Evolutionary conservation across 2,797 vertebrate species (phyloP).

Genomic region (Zalophus californianus): DNA sequence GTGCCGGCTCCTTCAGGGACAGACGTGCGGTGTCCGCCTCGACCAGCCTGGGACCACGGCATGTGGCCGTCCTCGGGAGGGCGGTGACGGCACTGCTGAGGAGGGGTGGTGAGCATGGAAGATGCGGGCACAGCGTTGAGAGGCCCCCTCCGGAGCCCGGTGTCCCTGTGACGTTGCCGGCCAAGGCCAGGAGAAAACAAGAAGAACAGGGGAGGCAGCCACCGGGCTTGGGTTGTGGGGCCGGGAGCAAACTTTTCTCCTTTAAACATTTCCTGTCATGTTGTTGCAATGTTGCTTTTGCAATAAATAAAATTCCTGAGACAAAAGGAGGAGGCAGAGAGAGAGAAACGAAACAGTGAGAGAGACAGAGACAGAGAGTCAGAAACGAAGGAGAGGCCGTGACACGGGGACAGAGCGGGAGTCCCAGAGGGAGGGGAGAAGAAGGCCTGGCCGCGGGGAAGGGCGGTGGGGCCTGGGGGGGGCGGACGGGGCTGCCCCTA

Average conservation of each 20-base stretch:
- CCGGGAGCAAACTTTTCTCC: no score
- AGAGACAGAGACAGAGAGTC: background rate
- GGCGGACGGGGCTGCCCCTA: background rate
- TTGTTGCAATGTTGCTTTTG: background rate
- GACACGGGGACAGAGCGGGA: background rate
- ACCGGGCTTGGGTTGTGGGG: accelerated
- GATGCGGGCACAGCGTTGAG: accelerated
- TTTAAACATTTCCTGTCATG: background rate
- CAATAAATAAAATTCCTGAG: background rate
- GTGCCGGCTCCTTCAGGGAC: background rate
- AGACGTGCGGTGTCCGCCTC: accelerated
- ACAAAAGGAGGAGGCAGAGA: background rate
- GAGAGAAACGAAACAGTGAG: background rate
- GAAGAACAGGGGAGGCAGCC: background rate
- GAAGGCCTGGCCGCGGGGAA: no score
- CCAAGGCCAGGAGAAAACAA: accelerated
- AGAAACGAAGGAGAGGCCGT: background rate
- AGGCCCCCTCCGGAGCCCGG: accelerated
- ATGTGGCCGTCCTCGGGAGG: background rate
- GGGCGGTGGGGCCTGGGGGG: background rate
- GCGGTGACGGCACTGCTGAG: background rate
- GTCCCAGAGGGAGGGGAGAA: background rate
- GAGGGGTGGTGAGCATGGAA: background rate
- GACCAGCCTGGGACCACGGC: background rate
- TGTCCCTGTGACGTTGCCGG: accelerated